Conservation (phyloP, 2,113 vertebrate genomes). For the Macrotus californicus region DNA sequence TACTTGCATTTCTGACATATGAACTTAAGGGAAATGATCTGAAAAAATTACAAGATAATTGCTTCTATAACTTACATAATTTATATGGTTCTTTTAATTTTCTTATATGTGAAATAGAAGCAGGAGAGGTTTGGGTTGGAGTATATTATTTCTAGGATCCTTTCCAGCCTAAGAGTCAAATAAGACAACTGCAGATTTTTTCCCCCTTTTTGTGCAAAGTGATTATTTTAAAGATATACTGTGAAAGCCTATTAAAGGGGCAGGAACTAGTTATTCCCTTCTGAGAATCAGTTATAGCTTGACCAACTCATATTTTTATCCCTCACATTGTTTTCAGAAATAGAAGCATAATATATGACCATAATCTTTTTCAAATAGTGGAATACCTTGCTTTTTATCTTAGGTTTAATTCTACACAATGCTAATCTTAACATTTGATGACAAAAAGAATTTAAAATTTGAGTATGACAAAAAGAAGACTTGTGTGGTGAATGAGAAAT, state of each 20-base stretch:
- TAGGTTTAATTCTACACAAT: not conserved
- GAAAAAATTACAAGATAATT: not conserved
- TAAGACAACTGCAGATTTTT: not conserved
- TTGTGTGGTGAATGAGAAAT: not conserved
- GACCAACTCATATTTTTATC: not conserved
- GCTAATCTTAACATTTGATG: not conserved
- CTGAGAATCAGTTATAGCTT: not conserved
- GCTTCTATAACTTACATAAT: not conserved
- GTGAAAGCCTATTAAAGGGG: not conserved
- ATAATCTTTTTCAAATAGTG: not conserved
- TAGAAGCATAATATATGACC: not conserved
- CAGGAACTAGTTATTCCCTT: not conserved
- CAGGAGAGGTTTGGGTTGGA: not conserved
- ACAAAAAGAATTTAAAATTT: not conserved
- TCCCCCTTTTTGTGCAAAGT: not conserved
- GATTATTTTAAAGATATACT: slow-evolving; percentile 19
- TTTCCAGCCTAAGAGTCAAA: not conserved
- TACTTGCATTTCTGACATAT: not conserved
- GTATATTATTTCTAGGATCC: not conserved
- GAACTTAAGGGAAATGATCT: not conserved
- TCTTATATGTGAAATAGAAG: not conserved
- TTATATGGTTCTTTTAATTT: slow-evolving; percentile 20
- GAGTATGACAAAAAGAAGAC: not conserved
- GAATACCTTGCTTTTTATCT: not conserved
- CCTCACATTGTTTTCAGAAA: not conserved